Evolutionary conservation across 2,113 vertebrate genomes (phyloP), one percentile per base, ranked within the genome.

Genomic region (Bucco capensis): DNA sequence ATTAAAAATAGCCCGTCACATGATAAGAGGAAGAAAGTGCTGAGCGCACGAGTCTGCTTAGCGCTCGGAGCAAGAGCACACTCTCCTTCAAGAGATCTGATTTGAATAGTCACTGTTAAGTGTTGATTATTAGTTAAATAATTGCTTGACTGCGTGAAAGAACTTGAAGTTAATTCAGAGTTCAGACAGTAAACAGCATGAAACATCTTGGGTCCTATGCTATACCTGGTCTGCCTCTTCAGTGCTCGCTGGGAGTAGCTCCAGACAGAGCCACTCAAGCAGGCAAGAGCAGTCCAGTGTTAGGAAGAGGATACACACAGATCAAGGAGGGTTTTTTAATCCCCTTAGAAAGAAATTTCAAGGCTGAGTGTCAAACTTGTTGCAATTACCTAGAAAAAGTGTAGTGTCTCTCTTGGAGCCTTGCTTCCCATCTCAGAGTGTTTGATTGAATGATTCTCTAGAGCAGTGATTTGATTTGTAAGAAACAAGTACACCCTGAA

Each of bases 1-100:
- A 94, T 88, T 94, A 97, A 95, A 96, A 96, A 96, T 96, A 97
- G 96, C 86, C 74, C 18, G 65, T 96, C 94, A 82, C 74, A 31
- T 91, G 92, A 61, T 74, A 73, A 74, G 11, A 1, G 49, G 23
- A 1, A 13, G 56, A 72, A 96, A 95, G 54, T 92, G 93, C 95
- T 95, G 92, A 97, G 67, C 2, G 31, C 73, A 73, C 75, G 54
- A 84, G 73, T 51, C 46, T 75, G 27, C 81, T 73, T 93, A 89
- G n/a, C 69, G 82, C 94, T 96, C 13, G 81, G 64, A 95, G 96
- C 76, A 46, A 93, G 93, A 92, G 88, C 76, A 10, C 60, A 21
- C 51, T 57, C 84, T 88, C 58, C 88, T 91, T 79, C 65, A 28
- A 64, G 62, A 57, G 79, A 73, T 77, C 90, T 89, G 3, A 78